Evolutionary conservation across 2,888 invertebrate species (phyloP).

Genomic region (Theodoxus fluviatilis): DNA sequence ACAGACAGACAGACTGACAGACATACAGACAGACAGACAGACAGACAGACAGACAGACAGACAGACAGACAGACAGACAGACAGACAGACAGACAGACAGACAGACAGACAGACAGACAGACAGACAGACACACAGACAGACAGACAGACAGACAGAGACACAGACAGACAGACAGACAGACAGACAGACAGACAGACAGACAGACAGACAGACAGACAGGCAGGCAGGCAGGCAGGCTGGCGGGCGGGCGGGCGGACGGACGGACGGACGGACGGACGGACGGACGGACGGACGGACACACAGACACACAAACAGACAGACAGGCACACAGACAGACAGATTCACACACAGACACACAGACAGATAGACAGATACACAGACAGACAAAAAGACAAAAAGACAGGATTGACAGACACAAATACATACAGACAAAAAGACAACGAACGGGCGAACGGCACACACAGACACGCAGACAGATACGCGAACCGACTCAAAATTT

Average conservation of each 20-base stretch:
- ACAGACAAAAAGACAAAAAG: background rate
- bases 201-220: background rate
- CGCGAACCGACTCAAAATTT: background rate
- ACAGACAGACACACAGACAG: conserved; percentile 6
- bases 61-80: background rate
- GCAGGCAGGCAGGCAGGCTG: too few species aligned
- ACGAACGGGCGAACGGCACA: background rate
- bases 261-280: background rate
- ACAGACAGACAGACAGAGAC: conserved; percentile 13
- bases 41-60: background rate
- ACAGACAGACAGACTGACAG: conserved; percentile 4
- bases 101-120: conserved; percentile 7
- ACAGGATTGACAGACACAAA: conserved; percentile 2
- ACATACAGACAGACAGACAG: background rate
- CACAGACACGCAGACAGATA: background rate
- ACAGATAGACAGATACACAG: background rate
- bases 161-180: conserved; percentile 17
- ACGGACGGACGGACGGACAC: background rate
- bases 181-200: background rate
- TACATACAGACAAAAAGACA: background rate
- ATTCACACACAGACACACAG: background rate
- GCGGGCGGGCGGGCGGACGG: background rate
- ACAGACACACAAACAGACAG: conserved; percentile 3
- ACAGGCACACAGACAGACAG: background rate
- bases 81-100: conserved; percentile 15